Evolutionary conservation across 2,797 vertebrate species (phyloP).

Genomic region (Sebastes hubbsi): DNA sequence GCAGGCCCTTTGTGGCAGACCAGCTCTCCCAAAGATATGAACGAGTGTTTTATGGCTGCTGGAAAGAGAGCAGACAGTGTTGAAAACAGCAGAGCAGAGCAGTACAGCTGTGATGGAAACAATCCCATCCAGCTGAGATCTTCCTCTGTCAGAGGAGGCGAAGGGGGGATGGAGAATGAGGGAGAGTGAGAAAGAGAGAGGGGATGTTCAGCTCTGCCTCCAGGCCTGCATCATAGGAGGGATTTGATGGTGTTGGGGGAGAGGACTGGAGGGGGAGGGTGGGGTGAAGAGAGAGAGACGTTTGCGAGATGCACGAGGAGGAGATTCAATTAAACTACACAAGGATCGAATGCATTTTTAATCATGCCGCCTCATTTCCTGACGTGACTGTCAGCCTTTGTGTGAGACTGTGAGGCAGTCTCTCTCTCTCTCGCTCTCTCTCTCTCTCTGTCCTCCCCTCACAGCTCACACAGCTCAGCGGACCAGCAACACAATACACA

Average conservation of each 20-base stretch:
- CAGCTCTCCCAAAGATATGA: constrained; percentile 37
- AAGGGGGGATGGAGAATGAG: constrained; percentile 27
- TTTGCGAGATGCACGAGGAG: constrained; percentile 43
- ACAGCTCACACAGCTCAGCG: constrained; percentile 20
- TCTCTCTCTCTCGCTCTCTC: constrained; percentile 4
- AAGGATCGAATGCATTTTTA: constrained; percentile 78
- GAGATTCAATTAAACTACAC: constrained; percentile 78
- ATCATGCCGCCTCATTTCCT: constrained; percentile 67
- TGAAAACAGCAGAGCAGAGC: constrained; percentile 23
- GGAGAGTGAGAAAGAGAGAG: constrained; percentile 25
- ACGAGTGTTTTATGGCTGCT: constrained; percentile 33
- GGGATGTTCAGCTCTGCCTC: constrained; percentile 35
- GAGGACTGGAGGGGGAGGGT: neutral
- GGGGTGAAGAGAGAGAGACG: neutral
- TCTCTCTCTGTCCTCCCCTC: constrained; percentile 20
- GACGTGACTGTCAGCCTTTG: constrained; percentile 68
- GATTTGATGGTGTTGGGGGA: constrained; percentile 26
- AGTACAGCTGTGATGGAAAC: constrained; percentile 63
- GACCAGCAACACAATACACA: constrained; percentile 48
- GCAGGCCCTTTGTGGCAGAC: constrained; percentile 41
- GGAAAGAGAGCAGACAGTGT: constrained; percentile 32
- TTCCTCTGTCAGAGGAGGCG: constrained; percentile 37
- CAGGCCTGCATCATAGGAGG: constrained; percentile 34
- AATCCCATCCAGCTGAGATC: constrained; percentile 59
- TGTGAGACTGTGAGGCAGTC: constrained; percentile 44